These are phyloP conservation scores for silkworm (Bombyx mori) DNA, from an alignment of 1,140 invertebrate genomes.

Conservation along the genomic window ASM3026992v2 NC_085107.1:7161501-7162000, in stretches of 20 bases:
- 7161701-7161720: slow-evolving; percentile 66
- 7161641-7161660: slow-evolving; percentile 16
- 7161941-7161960: slow-evolving; percentile 58
- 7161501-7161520: slow-evolving; percentile 14
- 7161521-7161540: slow-evolving; percentile 3
- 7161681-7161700: slow-evolving; percentile 62
- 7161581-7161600: slow-evolving; percentile 51
- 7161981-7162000: slow-evolving; percentile 29
- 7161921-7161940: slow-evolving; percentile 36
- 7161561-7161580: slow-evolving; percentile 10
- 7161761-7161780: slow-evolving; percentile 46
- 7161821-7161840: slow-evolving; percentile 55
- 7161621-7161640: slow-evolving; percentile 6
- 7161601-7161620: slow-evolving; percentile 35
- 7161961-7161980: slow-evolving; percentile 48
- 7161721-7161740: slow-evolving; percentile 64
- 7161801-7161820: slow-evolving; percentile 25
- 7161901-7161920: slow-evolving; percentile 63
- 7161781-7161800: slow-evolving; percentile 24
- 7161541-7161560: slow-evolving; percentile 4
- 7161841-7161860: slow-evolving; percentile 60
- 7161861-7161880: slow-evolving; percentile 68
- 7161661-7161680: slow-evolving; percentile 36
- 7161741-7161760: slow-evolving; percentile 54
- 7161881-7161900: slow-evolving; percentile 68